Evolutionary conservation across 2,797 vertebrate genomes (phyloP), one percentile per base, ranked within the genome.

Genomic region (Melanotaenia maccullochi): DNA sequence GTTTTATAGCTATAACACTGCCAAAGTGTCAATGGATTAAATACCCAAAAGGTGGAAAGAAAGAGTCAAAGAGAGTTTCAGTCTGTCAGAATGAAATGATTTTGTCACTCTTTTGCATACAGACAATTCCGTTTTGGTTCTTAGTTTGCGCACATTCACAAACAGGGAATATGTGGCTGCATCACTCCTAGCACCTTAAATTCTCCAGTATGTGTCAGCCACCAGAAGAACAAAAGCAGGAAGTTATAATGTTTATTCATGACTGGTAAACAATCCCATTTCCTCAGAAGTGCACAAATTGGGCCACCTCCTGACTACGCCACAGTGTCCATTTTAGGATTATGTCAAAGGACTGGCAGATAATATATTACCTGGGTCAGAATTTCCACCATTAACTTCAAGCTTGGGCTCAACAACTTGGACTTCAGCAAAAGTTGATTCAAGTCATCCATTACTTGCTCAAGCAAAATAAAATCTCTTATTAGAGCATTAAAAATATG

Each of bases 181-280:
- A 81, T 75, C 79, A 80, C 47, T 78, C 70, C 65, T 70, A 73
- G 86, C 75, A 82, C 44, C 70, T 66, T 16, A 63, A 77, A 83
- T 62, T 76, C 71, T 73, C 55, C 32, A 33, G 79, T 76, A 59
- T 35, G 68, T 55, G 71, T 68, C 32, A 82, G 76, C 65, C 66
- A 47, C 60, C 24, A 78, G 69, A 56, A 81, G 85, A 90, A 94
- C 93, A 94, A 94, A 95, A 93, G 87, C 89, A 88, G 93, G 94
- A 95, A 94, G 90, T 82, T 65, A 51, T 75, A 82, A 14, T 89
- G 90, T 93, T 93, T 93, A 85, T 66, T 77, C 84, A 81, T 73
- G 6, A 42, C 87, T 66, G 92, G 93, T 91, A 92, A 93, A 91
- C 92, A 89, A 90, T 89, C 79, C 84, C 32, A 64, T 86, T 93